Percentiles rank a stretch among this genome's conserved stretches.
phyloP scores from a whole-genome alignment of 1,140 invertebrate genomes.

The Helicoverpa zea region DNA sequence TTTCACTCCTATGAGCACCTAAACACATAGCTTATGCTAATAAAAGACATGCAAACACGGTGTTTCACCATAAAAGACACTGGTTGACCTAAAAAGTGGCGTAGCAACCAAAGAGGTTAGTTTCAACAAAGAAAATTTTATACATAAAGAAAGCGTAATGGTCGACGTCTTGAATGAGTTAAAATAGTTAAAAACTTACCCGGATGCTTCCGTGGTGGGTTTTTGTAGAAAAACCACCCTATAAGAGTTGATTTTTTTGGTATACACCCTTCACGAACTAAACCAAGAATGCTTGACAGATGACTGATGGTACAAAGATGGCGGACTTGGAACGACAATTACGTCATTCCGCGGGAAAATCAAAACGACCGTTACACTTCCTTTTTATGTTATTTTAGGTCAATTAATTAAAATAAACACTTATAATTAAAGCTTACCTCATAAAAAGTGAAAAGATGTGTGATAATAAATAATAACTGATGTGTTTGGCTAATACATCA shows the following conservation, averaged over 20 bases:
- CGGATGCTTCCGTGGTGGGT: slow-evolving; percentile 79
- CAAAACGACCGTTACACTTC: slow-evolving; percentile 67
- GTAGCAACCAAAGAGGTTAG: slow-evolving; percentile 65
- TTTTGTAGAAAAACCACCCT: slow-evolving; percentile 69
- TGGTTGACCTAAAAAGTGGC: slow-evolving; percentile 78
- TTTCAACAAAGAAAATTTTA: slow-evolving; percentile 55
- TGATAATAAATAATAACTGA: slow-evolving; percentile 60
- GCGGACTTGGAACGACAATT: slow-evolving; percentile 65
- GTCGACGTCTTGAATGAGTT: slow-evolving; percentile 36
- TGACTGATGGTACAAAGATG: slow-evolving; percentile 79
- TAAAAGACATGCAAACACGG: slow-evolving; percentile 55
- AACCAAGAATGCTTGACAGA: slow-evolving; percentile 67
- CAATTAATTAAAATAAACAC: slow-evolving; percentile 18
- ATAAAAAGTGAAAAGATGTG: slow-evolving; percentile 69
- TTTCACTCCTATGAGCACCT: slow-evolving; percentile 20
- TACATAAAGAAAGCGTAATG: slow-evolving; percentile 53
- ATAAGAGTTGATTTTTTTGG: slow-evolving; percentile 70
- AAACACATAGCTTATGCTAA: slow-evolving; percentile 62
- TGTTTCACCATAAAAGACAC: slow-evolving; percentile 67
- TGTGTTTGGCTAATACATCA: slow-evolving; percentile 76
- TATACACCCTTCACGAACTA: slow-evolving; percentile 68
- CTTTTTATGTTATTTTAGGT: slow-evolving; percentile 29
- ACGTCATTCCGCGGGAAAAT: slow-evolving; percentile 84
- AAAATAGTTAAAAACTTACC: slow-evolving; percentile 68
- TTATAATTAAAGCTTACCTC: slow-evolving; percentile 71